Conservation (phyloP, 2,888 invertebrate species). For the Drosophila ezoana region DNA sequence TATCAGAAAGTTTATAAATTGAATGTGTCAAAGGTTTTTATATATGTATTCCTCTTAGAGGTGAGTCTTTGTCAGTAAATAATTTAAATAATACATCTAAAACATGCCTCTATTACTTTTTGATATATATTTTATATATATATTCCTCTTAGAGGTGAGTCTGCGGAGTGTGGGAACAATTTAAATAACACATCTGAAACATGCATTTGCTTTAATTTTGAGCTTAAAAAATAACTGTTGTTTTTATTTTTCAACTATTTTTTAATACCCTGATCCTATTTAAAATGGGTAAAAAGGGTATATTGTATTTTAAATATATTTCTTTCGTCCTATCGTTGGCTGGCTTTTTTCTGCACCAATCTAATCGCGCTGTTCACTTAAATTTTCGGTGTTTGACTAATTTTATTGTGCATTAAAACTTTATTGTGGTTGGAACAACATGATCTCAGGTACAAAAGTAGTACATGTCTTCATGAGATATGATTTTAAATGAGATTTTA, state of each 20-base stretch:
- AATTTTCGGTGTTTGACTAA: neutral
- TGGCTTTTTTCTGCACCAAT: neutral
- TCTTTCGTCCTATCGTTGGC: neutral
- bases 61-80: neutral
- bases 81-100: neutral
- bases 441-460: neutral
- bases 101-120: too few relatives aligned
- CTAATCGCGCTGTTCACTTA: neutral
- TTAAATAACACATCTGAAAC: neutral
- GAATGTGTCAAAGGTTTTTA: neutral
- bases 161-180: neutral
- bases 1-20: neutral
- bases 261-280: too few relatives aligned
- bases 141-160: neutral
- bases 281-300: too few relatives aligned
- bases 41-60: neutral
- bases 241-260: too few relatives aligned
- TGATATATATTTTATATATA: neutral
- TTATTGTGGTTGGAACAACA: neutral
- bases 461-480: neutral
- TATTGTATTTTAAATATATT: too few relatives aligned
- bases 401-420: neutral
- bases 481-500: neutral
- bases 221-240: too few relatives aligned
- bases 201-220: too few relatives aligned